phyloP scores from a whole-genome alignment of 1,140 invertebrate genomes.

The Zaprionus gabonicus region DNA sequence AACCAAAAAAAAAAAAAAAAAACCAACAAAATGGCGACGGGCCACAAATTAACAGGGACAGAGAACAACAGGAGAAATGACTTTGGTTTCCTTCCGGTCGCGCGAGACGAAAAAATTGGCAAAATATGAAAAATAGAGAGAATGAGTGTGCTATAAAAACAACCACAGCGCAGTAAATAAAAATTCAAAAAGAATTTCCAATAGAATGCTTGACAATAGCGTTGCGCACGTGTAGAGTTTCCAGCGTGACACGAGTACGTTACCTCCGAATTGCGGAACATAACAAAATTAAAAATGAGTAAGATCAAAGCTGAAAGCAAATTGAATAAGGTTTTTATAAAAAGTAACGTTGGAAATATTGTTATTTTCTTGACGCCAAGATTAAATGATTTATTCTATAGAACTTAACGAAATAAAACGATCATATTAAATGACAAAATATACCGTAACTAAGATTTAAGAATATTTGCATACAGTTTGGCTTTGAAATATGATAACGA shows the following conservation, averaged over 20 bases:
- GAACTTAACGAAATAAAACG: no score
- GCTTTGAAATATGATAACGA: no score
- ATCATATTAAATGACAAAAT: no score
- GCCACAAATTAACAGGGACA: slow-evolving; percentile 30
- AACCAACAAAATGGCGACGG: slow-evolving; percentile 58
- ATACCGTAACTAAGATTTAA: no score
- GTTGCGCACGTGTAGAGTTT: background rate
- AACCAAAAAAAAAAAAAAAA: slow-evolving; percentile 1
- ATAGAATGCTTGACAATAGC: background rate
- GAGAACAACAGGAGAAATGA: slow-evolving; percentile 46
- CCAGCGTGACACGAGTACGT: background rate
- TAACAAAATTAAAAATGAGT: no score
- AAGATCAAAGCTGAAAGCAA: no score
- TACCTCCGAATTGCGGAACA: no score
- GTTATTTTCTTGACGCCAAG: no score
- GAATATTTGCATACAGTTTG: no score
- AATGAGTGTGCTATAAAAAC: slow-evolving; percentile 12
- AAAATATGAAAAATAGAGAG: slow-evolving; percentile 18
- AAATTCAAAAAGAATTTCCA: background rate
- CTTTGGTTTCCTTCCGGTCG: slow-evolving; percentile 68
- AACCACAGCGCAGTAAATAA: slow-evolving; percentile 8
- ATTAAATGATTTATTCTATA: no score
- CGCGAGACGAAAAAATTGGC: slow-evolving; percentile 11
- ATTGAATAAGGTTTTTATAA: no score
- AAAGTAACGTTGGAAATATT: no score